Evolutionary conservation across 92 coral and sea anemone species (phyloP), one percentile per base, ranked within the genome.

Genomic region (Diadumene lineata): DNA sequence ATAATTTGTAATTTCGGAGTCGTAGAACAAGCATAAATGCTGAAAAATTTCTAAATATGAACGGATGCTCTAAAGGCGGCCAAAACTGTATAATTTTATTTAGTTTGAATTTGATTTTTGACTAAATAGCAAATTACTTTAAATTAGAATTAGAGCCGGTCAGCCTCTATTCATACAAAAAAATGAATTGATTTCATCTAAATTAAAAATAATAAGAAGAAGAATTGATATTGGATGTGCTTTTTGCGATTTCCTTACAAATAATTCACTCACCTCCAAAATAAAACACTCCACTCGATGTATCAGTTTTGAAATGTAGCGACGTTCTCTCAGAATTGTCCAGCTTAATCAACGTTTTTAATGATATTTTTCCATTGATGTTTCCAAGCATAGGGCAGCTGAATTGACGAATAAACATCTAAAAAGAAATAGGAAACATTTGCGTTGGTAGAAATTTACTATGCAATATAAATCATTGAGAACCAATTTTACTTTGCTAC

Each of bases 211-310:
- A 38, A 13, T 13, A 38, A 6, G 13, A 38, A 38, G 7, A 4
- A 38, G 7, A 6, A 38, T 13, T 38, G 48, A 38, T 13, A 38
- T 38, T 13, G 48, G 48, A 38, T 38, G 7, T 13, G 7, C 48
- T 4, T 13, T 38, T 38, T 38, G 7, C 48, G 13, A 38, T 38
- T 38, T 38, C 7, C 13, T 6, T 13, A 38, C 13, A 13, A 6
- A 38, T 38, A 38, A 4, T 38, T 6, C 48, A 38, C 48, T 13
- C 32, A 77, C 82, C 82, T 77, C 82, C 82, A 67, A 66, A 56
- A 46, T 8, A 21, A 56, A 66, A 77, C 50, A 17, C 33, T 18
- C 74, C 82, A 60, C 46, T 31, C 13, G 31, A 34, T 11, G 22
- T 44, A 29, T 77, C 74, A 7, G 80, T 44, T 21, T 30, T 50